A percentile compares a stretch with the other conserved stretches of the same genome.
These are phyloP conservation scores for Alectoris magna DNA, from an alignment of 2,797 vertebrate species.

Conservation along the genomic window DNA sequence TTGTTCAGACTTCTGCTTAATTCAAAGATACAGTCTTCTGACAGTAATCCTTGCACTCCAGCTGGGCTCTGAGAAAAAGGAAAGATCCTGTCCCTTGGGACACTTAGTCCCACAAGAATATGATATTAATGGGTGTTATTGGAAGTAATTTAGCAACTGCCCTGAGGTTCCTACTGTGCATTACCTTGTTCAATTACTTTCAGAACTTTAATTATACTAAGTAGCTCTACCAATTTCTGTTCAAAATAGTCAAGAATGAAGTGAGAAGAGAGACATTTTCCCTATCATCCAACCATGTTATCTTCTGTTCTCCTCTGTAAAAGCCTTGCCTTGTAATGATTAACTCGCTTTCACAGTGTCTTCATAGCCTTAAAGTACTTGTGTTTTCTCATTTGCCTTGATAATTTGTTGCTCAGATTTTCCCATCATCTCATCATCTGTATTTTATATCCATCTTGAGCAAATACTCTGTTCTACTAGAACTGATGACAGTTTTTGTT, in stretches of 20 bases:
- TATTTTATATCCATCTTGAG: slow-evolving; percentile 2
- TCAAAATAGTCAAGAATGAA: not conserved
- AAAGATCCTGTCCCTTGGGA: not conserved
- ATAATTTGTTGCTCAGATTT: slow-evolving; percentile 23
- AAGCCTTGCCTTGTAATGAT: not conserved
- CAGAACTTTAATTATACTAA: not conserved
- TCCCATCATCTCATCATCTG: slow-evolving; percentile 9
- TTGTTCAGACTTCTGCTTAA: not conserved
- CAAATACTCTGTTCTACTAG: slow-evolving; percentile 28
- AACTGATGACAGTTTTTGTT: slow-evolving; percentile 22
- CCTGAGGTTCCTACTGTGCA: not conserved
- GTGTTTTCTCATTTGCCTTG: slow-evolving; percentile 24
- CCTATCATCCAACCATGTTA: not conserved
- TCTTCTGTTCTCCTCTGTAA: not conserved
- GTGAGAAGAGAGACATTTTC: not conserved
- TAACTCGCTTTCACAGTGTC: not conserved
- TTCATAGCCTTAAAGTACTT: slow-evolving; percentile 3
- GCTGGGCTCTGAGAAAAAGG: not conserved
- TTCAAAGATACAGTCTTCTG: not conserved
- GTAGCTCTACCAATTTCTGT: not conserved
- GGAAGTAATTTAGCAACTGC: not conserved
- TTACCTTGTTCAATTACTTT: not conserved
- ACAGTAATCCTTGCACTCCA: not conserved
- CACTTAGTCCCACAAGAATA: not conserved
- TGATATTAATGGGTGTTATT: not conserved